These are phyloP conservation scores for Eriocheir sinensis DNA, from an alignment of 1,140 invertebrate genomes.

Conservation along the genomic window DNA sequence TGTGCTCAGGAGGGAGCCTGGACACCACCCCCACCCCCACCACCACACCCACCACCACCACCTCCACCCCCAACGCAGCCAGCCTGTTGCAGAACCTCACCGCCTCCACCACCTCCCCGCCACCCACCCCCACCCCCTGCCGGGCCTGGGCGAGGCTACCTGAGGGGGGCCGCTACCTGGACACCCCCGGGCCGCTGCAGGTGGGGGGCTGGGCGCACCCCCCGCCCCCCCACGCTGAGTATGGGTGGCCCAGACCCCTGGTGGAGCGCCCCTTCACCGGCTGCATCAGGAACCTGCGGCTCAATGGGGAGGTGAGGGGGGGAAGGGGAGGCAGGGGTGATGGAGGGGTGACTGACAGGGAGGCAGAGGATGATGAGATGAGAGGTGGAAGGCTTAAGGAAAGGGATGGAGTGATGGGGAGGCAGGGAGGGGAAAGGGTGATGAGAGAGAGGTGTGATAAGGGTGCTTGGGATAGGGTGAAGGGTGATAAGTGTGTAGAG, in stretches of 20 bases:
- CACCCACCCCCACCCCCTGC: slow-evolving; percentile 46
- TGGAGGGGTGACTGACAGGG: no score
- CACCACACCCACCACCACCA: not conserved
- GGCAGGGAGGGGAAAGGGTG: not conserved
- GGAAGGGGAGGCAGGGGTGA: no score
- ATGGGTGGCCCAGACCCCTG: slow-evolving; percentile 37
- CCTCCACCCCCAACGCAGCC: not conserved
- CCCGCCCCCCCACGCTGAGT: not conserved
- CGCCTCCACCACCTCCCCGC: slow-evolving; percentile 44
- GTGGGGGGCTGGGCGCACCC: slow-evolving; percentile 58
- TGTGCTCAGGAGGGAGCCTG: slow-evolving; percentile 65
- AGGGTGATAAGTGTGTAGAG: no score
- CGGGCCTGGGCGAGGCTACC: slow-evolving; percentile 49
- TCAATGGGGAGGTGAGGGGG: slow-evolving; percentile 60
- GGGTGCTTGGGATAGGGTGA: no score
- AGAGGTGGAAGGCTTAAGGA: no score
- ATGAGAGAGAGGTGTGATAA: no score
- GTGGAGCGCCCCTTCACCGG: not conserved
- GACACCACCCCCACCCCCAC: slow-evolving; percentile 5
- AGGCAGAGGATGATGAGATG: no score
- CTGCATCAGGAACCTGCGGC: slow-evolving; percentile 63
- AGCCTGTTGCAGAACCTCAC: not conserved
- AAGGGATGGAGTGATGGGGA: no score
- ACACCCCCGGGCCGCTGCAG: slow-evolving; percentile 45
- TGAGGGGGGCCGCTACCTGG: slow-evolving; percentile 32